Base-by-base conservation (phyloP, 2,113 vertebrate genomes). In the Grammomys dolichurus region DNA sequence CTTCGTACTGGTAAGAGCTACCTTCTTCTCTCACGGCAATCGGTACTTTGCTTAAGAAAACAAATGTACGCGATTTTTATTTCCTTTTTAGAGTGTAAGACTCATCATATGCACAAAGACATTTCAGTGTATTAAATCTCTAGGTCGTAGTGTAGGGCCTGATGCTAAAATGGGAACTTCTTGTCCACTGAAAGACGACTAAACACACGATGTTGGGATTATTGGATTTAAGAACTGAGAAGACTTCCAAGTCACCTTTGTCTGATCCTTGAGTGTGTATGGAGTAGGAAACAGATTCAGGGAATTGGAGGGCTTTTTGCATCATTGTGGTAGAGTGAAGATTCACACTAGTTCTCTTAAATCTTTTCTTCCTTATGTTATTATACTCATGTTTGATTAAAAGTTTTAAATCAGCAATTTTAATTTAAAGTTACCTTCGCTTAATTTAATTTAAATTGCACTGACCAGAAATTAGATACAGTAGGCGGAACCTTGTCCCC, bases 311-410 rank as follows among this genome's bases (percentile, higher is more conserved):
- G 67, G 43, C 26, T 63, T 76, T 73, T 73, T 33, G 17, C 12
- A 63, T 89, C 5, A 69, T 76, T 81, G n/a, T 85, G 56, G 72
- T 58, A 60, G 5, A 43, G 33, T 78, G 2, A 65, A 17, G 43
- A 89, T 36, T 93, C 48, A 70, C 67, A 86, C 3, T 72, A 63
- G 7, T 46, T 8, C 70, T 73, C 28, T 89, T 85, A 86, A 85
- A 81, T 87, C 13, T 9, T 46, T 85, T 84, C 46, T 90, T 82
- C 24, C 90, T 67, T 63, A 90, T 5, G 31, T 93, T 93, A 90
- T 75, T 95, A 48, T 80, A 88, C 28, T 76, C 56, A 24, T 76
- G 48, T 56, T 69, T 94, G 87, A 75, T 77, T 93, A 88, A 69
- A 91, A 33, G 36, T 70, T 91, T 94, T 76, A 70, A 48, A 89